These are phyloP conservation scores for Natrix natrix DNA, from an alignment of 2,797 vertebrate species.

Conservation along the genomic window DNA sequence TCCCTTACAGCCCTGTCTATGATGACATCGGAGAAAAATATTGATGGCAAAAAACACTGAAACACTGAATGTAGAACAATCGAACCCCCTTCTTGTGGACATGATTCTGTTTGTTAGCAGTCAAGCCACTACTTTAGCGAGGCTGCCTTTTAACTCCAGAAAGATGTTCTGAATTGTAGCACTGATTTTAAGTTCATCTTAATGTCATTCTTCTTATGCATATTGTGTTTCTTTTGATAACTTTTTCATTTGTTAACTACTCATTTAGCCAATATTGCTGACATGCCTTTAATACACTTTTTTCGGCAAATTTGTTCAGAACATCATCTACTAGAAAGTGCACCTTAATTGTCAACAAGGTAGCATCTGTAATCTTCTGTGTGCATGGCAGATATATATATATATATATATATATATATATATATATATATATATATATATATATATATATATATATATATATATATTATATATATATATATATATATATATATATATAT, in stretches of 20 bases:
- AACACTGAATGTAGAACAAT: neutral
- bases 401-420: no score
- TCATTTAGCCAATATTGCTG: neutral
- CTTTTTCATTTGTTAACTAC: neutral
- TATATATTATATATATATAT: no score
- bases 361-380: neutral
- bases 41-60: neutral
- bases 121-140: neutral
- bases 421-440: no score
- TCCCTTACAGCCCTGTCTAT: neutral
- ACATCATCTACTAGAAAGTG: neutral
- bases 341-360: neutral
- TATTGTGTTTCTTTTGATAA: neutral
- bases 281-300: neutral
- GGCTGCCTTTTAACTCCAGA: neutral
- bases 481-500: no score
- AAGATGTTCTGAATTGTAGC: neutral
- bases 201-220: neutral
- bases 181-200: neutral
- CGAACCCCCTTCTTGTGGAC: neutral
- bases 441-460: no score
- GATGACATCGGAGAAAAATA: neutral
- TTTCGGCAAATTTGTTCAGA: neutral
- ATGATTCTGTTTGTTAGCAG: neutral
- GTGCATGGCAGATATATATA: neutral